These are phyloP conservation scores for Myiopsitta monachus DNA, from an alignment of 2,113 vertebrate species.

Conservation along the genomic window DNA sequence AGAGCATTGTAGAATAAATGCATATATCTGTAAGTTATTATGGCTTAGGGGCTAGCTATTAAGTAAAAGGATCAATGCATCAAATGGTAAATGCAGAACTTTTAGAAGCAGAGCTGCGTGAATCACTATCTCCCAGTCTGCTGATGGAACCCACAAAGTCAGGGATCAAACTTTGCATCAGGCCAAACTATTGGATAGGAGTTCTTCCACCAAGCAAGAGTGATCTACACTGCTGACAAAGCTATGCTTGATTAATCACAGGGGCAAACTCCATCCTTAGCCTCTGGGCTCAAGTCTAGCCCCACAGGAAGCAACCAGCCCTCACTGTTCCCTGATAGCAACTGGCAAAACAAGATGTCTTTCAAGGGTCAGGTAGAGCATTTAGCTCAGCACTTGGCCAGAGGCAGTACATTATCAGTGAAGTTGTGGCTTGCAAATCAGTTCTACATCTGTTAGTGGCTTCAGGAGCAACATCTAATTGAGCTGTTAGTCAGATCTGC, in stretches of 20 bases:
- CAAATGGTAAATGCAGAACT: conserved; percentile 52
- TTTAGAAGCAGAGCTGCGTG: background rate
- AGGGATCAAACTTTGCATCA: background rate
- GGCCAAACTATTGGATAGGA: background rate
- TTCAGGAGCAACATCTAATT: background rate
- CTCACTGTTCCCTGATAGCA: background rate
- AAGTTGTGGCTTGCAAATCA: background rate
- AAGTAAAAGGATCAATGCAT: conserved; percentile 61
- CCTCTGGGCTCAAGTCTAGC: background rate
- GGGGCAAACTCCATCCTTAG: background rate
- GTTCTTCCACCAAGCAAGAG: background rate
- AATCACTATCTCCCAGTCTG: background rate
- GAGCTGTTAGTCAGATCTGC: background rate
- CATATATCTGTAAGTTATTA: conserved; percentile 66
- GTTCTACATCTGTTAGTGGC: background rate
- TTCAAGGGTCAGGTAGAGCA: background rate
- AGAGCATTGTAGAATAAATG: conserved; percentile 62
- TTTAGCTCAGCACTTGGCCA: background rate
- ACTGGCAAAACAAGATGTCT: background rate
- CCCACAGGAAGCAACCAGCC: background rate
- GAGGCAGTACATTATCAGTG: background rate
- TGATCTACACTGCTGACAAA: background rate
- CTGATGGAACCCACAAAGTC: background rate
- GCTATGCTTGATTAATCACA: background rate
- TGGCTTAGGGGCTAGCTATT: conserved; percentile 59